Evolutionary conservation across 2,797 vertebrate genomes (phyloP).

Genomic region (Manis pentadactyla): DNA sequence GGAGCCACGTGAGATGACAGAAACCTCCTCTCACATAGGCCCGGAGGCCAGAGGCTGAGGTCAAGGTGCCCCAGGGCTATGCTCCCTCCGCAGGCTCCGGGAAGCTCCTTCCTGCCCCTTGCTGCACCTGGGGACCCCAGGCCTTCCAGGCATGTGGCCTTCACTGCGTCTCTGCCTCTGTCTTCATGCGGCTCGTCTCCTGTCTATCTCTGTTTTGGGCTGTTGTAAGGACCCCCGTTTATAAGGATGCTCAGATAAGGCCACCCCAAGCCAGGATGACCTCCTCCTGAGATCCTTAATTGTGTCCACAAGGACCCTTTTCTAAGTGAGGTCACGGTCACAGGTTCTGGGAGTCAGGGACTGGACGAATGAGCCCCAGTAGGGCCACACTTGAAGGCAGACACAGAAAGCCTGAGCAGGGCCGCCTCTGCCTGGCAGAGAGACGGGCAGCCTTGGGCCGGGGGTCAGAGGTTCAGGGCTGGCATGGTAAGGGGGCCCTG

Average conservation of each 20-base stretch:
- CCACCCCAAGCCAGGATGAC: background rate
- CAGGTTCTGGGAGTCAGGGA: background rate
- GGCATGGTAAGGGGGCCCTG: background rate
- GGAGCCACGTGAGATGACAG: background rate
- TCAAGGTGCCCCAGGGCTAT: background rate
- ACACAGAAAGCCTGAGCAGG: background rate
- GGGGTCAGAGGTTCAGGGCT: no score
- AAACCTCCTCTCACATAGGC: fast-evolving
- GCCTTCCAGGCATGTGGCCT: fast-evolving
- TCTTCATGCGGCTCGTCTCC: background rate
- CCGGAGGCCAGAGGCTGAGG: background rate
- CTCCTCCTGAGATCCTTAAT: background rate
- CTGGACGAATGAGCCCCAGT: fast-evolving
- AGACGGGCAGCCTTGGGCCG: background rate
- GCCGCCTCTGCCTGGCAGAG: fast-evolving
- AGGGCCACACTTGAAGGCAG: background rate
- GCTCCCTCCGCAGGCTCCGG: no score
- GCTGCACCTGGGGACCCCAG: background rate
- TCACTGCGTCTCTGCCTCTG: background rate
- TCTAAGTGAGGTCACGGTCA: background rate
- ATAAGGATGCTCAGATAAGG: background rate
- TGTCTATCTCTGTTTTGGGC: background rate
- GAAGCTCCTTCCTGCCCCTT: background rate
- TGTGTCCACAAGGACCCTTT: background rate
- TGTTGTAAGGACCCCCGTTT: no score